Percentiles rank a stretch among this genome's conserved stretches.
These are phyloP conservation scores for Guaruba guarouba DNA, from an alignment of 2,113 vertebrate genomes.

Conservation along the genomic window DNA sequence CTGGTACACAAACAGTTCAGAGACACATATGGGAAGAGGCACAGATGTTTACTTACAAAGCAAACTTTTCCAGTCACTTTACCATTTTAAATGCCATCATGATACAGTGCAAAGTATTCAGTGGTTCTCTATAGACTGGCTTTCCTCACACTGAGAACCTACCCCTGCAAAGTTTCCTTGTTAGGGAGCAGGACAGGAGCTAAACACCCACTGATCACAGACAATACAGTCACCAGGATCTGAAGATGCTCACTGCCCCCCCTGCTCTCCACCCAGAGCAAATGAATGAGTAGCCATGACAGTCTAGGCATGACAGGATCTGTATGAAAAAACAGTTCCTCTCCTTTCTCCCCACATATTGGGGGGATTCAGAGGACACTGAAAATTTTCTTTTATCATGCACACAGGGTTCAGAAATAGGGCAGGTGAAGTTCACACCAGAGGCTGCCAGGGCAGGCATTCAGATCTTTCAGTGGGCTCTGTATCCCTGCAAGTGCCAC, in stretches of 20 bases:
- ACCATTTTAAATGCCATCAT: neutral
- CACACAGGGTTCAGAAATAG: neutral
- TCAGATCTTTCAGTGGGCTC: neutral
- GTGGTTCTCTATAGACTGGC: neutral
- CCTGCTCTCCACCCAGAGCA: neutral
- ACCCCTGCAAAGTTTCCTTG: neutral
- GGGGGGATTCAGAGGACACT: neutral
- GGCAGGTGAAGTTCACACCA: neutral
- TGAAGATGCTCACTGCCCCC: neutral
- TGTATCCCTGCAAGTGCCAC: neutral
- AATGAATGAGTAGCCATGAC: neutral
- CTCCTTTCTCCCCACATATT: neutral
- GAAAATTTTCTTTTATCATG: neutral
- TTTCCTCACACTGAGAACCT: neutral
- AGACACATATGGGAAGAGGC: neutral
- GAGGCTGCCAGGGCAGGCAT: neutral
- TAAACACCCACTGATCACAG: neutral
- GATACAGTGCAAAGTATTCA: neutral
- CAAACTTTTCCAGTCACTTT: neutral
- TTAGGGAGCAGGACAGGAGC: neutral
- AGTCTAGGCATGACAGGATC: neutral
- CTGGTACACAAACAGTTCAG: neutral
- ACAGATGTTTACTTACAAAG: neutral
- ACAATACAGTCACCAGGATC: neutral
- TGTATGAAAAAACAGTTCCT: neutral